Evolutionary conservation across 1,140 invertebrate species (phyloP).

Genomic region (Rhagoletis zephyria): DNA sequence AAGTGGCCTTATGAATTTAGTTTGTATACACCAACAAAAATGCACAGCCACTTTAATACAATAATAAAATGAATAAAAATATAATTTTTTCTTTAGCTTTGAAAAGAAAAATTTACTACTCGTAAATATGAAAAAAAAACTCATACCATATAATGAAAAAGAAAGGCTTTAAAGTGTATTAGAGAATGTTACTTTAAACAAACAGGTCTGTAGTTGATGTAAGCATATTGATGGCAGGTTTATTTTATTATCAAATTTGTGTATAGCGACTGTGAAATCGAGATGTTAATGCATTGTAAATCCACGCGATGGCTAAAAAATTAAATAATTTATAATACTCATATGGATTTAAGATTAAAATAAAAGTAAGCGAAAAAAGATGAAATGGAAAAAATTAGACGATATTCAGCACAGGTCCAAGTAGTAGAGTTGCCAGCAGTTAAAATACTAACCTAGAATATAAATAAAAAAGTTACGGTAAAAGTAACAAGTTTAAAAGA

Average conservation of each 20-base stretch:
- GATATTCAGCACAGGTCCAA: conserved; percentile 3
- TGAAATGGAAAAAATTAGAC: neutral
- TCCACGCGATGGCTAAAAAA: neutral
- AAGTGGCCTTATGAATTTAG: conserved; percentile 27
- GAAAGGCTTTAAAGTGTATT: conserved; percentile 43
- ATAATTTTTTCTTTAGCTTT: neutral
- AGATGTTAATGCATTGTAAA: neutral
- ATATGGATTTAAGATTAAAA: too few species aligned
- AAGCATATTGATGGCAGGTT: neutral
- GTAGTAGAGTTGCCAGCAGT: neutral
- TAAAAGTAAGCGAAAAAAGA: neutral
- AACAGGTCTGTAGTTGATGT: neutral
- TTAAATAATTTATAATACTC: neutral
- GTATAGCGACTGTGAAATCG: neutral
- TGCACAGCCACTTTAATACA: conserved; percentile 40
- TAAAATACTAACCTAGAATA: neutral
- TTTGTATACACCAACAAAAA: conserved; percentile 20
- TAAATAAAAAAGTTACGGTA: neutral
- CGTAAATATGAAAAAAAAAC: conserved; percentile 9
- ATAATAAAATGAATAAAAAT: neutral
- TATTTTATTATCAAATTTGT: neutral
- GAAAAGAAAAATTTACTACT: neutral
- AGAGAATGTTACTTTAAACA: conserved; percentile 24
- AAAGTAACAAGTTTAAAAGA: neutral
- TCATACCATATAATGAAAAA: conserved; percentile 1